phyloP scores from a whole-genome alignment of 2,797 vertebrate species.

The Phataginus tricuspis region DNA sequence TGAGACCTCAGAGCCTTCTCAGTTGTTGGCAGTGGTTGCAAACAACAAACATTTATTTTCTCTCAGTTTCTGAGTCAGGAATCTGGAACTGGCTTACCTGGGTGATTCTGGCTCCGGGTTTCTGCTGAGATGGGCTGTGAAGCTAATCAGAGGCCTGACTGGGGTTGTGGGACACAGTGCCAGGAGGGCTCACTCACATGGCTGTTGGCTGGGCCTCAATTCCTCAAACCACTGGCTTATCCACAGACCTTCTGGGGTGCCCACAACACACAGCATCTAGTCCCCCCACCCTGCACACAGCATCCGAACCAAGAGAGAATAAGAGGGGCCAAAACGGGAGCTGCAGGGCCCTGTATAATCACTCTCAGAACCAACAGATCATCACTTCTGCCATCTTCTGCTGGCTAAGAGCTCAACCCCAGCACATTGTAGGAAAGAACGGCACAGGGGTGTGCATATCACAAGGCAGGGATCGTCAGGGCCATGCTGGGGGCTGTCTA shows the following conservation, averaged over 20 bases:
- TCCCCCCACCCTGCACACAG: neutral
- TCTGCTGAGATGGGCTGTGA: neutral
- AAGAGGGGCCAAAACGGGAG: neutral
- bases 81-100: neutral
- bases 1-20: neutral
- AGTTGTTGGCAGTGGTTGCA: neutral
- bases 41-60: neutral
- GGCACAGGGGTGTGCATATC: neutral
- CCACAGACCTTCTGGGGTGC: neutral
- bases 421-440: neutral
- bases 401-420: neutral
- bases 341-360: neutral
- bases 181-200: neutral
- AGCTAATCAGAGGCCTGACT: neutral
- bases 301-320: neutral
- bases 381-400: neutral
- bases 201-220: neutral
- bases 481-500: neutral
- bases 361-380: neutral
- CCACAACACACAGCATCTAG: neutral
- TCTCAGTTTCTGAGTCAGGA: neutral
- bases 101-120: neutral
- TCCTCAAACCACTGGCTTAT: neutral
- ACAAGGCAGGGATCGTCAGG: neutral
- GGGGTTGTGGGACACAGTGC: neutral